Conservation (phyloP, 2,113 vertebrate species). For the Oryzias celebensis region DNA sequence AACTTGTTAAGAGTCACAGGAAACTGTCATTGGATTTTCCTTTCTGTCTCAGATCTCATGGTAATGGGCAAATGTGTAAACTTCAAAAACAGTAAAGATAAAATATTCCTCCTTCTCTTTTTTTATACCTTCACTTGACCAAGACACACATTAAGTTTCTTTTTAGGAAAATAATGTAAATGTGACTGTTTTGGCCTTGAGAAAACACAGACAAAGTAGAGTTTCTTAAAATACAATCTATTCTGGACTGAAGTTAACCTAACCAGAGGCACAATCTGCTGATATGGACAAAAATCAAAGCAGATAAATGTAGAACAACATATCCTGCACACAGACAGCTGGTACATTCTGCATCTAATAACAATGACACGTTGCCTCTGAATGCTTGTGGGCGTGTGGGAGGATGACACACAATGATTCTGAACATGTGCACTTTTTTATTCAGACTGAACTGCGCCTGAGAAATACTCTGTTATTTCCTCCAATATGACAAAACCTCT, state of each 20-base stretch:
- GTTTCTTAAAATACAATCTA: not conserved
- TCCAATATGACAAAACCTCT: too few species aligned
- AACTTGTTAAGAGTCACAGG: too few species aligned
- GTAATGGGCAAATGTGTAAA: too few species aligned
- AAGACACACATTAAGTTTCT: too few species aligned
- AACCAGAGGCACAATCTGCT: slow-evolving; percentile 5
- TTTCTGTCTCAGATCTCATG: too few species aligned
- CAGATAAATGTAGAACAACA: slow-evolving; percentile 7
- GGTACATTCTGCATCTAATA: slow-evolving; percentile 50
- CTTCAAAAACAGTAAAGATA: too few species aligned
- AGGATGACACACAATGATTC: slow-evolving; percentile 32
- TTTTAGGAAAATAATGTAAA: too few species aligned
- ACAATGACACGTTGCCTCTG: slow-evolving; percentile 45
- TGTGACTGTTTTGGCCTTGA: too few species aligned
- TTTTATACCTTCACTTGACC: too few species aligned
- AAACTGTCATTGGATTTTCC: too few species aligned
- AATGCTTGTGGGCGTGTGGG: slow-evolving; percentile 30
- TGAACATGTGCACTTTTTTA: slow-evolving; percentile 14
- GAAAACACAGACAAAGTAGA: too few species aligned
- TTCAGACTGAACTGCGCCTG: slow-evolving; percentile 1
- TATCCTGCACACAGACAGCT: slow-evolving; percentile 40
- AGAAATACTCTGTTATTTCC: not conserved
- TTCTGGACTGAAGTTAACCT: not conserved
- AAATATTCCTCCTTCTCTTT: too few species aligned
- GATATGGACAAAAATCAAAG: not conserved